Evolutionary conservation across 1,140 invertebrate species (phyloP), one percentile per base, ranked within the genome.

Genomic region (Nixonia krombeini): DNA sequence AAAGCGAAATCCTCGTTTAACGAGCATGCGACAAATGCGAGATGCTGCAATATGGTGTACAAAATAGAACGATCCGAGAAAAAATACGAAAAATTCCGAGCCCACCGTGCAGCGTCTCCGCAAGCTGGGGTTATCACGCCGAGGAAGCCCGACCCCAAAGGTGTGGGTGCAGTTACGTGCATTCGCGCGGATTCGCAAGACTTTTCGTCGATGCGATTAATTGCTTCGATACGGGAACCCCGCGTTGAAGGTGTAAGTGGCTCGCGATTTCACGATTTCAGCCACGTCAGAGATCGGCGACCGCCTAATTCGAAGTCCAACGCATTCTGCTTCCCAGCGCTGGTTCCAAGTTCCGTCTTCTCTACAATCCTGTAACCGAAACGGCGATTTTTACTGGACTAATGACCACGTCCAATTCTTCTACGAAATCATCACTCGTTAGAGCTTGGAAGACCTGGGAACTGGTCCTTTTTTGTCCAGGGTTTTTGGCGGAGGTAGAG

Each of bases 131-230:
- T 61, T 70, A 70, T 70, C 59, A 63, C 45, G 33, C 38, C 29
- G 31, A 55, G 55, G 29, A 63, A 58, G 65, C 40, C 35, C 49
- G 55, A 63, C 59, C 51, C 52, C 33, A 1, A 44, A 64, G 51
- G 67, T 64, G 67, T 70, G 57, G 67, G 67, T 70, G 61, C 67
- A 59, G 66, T 63, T 50, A 63, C 59, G 67, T 55, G 56, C 67
- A 65, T 70, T 57, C 67, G 61, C 67, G 52, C 61, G 67, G 61
- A 65, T 65, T 70, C 61, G 61, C 59, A 61, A 52, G 61, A 61
- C 56, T 70, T 70, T 70, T 64, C 59, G 67, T 64, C 59, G 50
- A 50, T 61, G 67, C 67, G 67, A 70, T 64, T 70, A 70, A 70
- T 70, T 70, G 67, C 67, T 64, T 56, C 58, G 67, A 70, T 70